Evolutionary conservation across 2,888 invertebrate species (phyloP).

Genomic region (Lysandra bellargus): DNA sequence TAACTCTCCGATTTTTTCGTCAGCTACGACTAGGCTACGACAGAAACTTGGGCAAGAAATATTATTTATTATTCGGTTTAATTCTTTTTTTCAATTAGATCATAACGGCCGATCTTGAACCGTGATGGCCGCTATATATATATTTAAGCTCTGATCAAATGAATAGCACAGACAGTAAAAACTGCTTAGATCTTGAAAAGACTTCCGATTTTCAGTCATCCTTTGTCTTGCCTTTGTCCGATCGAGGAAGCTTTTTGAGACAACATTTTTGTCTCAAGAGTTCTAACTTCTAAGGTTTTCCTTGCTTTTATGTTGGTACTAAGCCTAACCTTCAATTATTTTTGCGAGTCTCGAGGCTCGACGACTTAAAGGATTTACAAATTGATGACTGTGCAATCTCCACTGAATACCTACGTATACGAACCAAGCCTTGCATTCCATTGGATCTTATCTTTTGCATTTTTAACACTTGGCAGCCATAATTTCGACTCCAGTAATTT

Average conservation of each 20-base stretch:
- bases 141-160: not conserved
- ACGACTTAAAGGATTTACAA: not conserved
- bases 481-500: not conserved
- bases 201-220: slow-evolving; percentile 4
- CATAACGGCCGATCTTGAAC: not conserved
- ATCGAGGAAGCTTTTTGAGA: not conserved
- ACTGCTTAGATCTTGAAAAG: not conserved
- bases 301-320: not conserved
- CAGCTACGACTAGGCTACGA: not conserved
- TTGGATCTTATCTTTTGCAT: not conserved
- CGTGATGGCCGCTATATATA: not conserved
- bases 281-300: not conserved
- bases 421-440: not conserved
- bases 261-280: not conserved
- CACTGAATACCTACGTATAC: not conserved
- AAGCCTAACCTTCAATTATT: not conserved
- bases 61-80: slow-evolving; percentile 15
- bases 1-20: not conserved
- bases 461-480: not conserved
- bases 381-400: not conserved
- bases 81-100: not conserved
- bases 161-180: not conserved
- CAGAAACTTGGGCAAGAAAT: not conserved
- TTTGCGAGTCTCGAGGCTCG: not conserved
- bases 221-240: not conserved